Evolutionary conservation across 2,113 vertebrate genomes (phyloP), one percentile per base, ranked within the genome.

Genomic region (Saimiri boliviensis): DNA sequence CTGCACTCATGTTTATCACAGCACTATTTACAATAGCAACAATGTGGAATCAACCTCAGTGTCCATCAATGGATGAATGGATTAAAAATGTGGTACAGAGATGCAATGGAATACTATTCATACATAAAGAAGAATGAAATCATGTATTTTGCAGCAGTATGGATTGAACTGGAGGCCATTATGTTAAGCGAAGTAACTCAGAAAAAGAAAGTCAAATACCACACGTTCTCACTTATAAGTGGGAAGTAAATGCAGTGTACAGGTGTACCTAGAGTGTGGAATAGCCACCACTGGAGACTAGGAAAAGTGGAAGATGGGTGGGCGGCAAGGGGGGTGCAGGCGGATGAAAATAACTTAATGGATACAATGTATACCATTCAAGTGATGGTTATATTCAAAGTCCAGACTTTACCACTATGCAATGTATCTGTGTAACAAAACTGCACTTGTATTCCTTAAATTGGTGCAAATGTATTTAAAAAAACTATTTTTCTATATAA

Each of bases 311-410:
- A 35, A 68, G 66, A 35, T 6, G 1, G 21, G 56, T 68, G 3
- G 16, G 7, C 2, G 16, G 1, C 6, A 7, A 12, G 3, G 14
- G 16, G 27, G 0, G 32, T 1, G 16, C n/a, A 16, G 7, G 32
- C 5, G 7, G 66, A 35, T 68, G 14, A 68, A 68, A 68, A 68
- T 68, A 13, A 17, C 6, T 68, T 68, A 63, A 63, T 68, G 63
- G 30, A 35, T 35, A n/a, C 32, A n/a, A 35, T 35, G 66, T 68
- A 68, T 7, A 35, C 16, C 32, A n/a, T 68, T 68, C 32, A 19
- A 68, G 66, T 19, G 66, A 68, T 68, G 66, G 66, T n/a, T 68
- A 35, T 6, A 68, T 32, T 68, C 13, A 35, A 68, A 35, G 66
- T 68, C 66, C 66, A 68, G 66, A 68, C 66, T 68, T 68, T 32